Conservation (phyloP, 2,113 vertebrate genomes). For the Corythoichthys intestinalis region DNA sequence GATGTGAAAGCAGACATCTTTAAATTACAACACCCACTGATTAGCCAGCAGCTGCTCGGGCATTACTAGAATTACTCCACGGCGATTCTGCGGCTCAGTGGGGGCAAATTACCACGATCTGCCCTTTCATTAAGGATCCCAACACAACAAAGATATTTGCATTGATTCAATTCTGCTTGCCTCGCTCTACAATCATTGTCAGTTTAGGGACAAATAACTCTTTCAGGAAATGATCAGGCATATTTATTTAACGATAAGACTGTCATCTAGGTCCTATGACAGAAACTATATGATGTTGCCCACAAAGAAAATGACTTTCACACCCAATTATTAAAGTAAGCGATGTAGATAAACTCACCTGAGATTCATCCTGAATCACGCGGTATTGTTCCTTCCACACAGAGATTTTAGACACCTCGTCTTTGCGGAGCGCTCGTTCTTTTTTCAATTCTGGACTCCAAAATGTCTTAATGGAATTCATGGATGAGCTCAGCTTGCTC, state of each 20-base stretch:
- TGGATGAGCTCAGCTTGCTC: conserved; percentile 96
- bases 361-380: conserved; percentile 93
- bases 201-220: background rate
- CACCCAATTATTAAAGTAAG: background rate
- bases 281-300: background rate
- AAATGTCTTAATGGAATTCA: conserved; percentile 99
- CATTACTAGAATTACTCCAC: conserved; percentile 60
- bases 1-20: conserved; percentile 61
- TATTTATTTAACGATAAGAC: background rate
- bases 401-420: conserved; percentile 92
- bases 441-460: conserved; percentile 99
- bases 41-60: conserved; percentile 46
- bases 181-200: background rate
- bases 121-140: conserved; percentile 44
- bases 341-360: conserved; percentile 70
- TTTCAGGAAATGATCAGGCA: background rate
- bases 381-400: conserved; percentile 97
- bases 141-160: conserved; percentile 33
- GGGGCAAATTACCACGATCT: conserved; percentile 51
- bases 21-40: conserved; percentile 65
- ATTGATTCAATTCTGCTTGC: background rate
- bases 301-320: background rate
- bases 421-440: conserved; percentile 91
- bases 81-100: conserved; percentile 54
- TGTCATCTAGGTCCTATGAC: background rate